These are phyloP conservation scores for Gymnorhina tibicen DNA, from an alignment of 2,113 vertebrate species.

Conservation along the genomic window DNA sequence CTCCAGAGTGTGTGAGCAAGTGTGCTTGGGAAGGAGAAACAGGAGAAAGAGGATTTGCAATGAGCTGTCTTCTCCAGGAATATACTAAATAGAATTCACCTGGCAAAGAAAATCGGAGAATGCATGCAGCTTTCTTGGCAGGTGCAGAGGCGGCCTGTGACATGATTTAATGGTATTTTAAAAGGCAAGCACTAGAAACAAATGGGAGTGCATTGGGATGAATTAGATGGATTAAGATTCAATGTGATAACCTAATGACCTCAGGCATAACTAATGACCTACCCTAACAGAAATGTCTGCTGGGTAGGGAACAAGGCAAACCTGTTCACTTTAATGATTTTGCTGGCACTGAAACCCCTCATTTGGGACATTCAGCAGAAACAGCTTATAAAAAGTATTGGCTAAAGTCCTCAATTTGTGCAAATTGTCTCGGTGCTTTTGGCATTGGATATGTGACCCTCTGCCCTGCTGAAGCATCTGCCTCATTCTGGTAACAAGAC, in stretches of 20 bases:
- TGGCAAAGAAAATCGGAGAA: background rate
- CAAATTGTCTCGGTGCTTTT: slow-evolving; percentile 12
- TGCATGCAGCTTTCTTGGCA: slow-evolving; percentile 32
- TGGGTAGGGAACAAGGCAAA: slow-evolving; percentile 20
- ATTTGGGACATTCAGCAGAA: slow-evolving; percentile 7
- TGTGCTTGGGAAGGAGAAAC: slow-evolving; percentile 3
- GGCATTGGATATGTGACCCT: background rate
- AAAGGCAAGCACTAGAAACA: slow-evolving; percentile 43
- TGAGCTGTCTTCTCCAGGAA: slow-evolving; percentile 23
- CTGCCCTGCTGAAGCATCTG: background rate
- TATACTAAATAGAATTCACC: slow-evolving; percentile 24
- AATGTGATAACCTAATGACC: slow-evolving; percentile 40
- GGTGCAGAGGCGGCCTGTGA: slow-evolving; percentile 18
- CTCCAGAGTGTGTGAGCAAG: background rate
- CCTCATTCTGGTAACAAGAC: background rate
- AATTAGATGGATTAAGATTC: slow-evolving; percentile 60
- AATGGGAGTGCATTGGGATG: slow-evolving; percentile 32
- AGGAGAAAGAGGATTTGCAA: slow-evolving; percentile 21
- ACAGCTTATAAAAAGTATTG: slow-evolving; percentile 7
- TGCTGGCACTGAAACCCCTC: slow-evolving; percentile 22
- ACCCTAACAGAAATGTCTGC: slow-evolving; percentile 30
- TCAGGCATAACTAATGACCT: slow-evolving; percentile 57
- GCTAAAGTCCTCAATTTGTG: slow-evolving; percentile 17
- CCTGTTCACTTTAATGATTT: slow-evolving; percentile 34
- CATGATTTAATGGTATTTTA: slow-evolving; percentile 53